Base-by-base conservation (phyloP, 2,888 invertebrate species). In the Diarsia rubi region DNA sequence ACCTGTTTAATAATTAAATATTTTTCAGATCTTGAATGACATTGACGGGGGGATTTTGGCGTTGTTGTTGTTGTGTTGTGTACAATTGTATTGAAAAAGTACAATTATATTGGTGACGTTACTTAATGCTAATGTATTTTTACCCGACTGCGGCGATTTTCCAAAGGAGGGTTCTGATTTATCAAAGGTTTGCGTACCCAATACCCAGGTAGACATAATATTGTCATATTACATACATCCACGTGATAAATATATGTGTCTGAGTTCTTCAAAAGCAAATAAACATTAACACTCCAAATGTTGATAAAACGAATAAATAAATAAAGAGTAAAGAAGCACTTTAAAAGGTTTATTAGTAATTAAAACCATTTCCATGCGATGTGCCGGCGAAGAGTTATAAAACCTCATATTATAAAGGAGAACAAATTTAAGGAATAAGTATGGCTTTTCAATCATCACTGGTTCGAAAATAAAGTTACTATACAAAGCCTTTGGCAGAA, bases 331-430 rank as follows among this genome's bases (percentile, higher is more conserved):
- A 78, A 72, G 63, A 72, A 60, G 59, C 74, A 69, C 70, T 72
- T 54, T 69, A 69, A 76, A 76, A 78, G 65, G 78, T 81, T 86
- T 78, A 76, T 76, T 81, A 71, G 63, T 57, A 52, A 60, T 75
- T 84, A 86, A 77, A 81, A 62, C 57, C 49, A 65, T 72, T 74
- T 73, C 57, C 71, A 73, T 63, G 37, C 59, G 73, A 78, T 49
- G 70, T 74, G 37, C 63, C n/a, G 70, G 70, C 60, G 57, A 59
- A 59, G 59, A 73, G 70, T 72, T 78, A 72, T 75, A 82, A 78
- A 72, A 69, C 44, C 62, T 62, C 73, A 79, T 76, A 75, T 71
- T 76, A 75, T 71, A 69, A 66, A 77, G 52, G 57, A 69, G 60
- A 73, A 73, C 57, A 49, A 72, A 62, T 75, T 80, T 68, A 71